These are phyloP conservation scores for Sapayoa aenigma DNA, from an alignment of 2,113 vertebrate genomes.

Conservation along the genomic window DNA sequence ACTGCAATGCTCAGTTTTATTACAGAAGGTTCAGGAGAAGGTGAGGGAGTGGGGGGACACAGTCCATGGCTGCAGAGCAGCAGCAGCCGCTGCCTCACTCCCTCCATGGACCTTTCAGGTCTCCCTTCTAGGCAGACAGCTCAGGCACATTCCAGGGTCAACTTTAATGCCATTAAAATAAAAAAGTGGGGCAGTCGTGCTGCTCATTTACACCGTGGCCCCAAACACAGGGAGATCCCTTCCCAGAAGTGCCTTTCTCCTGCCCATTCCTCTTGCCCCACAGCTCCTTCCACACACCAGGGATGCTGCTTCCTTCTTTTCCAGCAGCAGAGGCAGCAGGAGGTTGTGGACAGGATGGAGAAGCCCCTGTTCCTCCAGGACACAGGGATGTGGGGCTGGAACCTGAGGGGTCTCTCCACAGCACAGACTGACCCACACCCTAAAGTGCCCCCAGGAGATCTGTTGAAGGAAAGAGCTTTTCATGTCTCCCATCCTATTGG, in stretches of 20 bases:
- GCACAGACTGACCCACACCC: not conserved
- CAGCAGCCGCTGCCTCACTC: not conserved
- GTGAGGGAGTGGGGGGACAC: no score
- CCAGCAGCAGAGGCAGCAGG: not conserved
- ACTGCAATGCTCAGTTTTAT: not conserved
- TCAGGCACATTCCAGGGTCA: rapidly evolving
- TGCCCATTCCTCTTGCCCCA: not conserved
- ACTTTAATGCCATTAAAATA: not conserved
- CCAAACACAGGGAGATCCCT: not conserved
- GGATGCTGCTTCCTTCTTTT: not conserved
- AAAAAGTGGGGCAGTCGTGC: not conserved
- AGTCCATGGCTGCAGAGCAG: not conserved
- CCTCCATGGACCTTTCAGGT: not conserved
- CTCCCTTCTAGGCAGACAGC: not conserved
- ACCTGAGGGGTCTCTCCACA: not conserved
- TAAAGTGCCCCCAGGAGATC: not conserved
- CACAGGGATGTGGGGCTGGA: not conserved
- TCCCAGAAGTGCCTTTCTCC: not conserved
- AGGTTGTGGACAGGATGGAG: not conserved
- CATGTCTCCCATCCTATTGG: rapidly evolving
- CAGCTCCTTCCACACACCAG: not conserved
- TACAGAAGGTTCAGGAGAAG: not conserved
- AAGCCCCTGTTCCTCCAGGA: not conserved
- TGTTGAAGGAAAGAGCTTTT: not conserved
- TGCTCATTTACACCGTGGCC: not conserved